Evolutionary conservation across 2,888 invertebrate genomes (phyloP), one percentile per base, ranked within the genome.

Genomic region (Drosophila parthenogenetica): DNA sequence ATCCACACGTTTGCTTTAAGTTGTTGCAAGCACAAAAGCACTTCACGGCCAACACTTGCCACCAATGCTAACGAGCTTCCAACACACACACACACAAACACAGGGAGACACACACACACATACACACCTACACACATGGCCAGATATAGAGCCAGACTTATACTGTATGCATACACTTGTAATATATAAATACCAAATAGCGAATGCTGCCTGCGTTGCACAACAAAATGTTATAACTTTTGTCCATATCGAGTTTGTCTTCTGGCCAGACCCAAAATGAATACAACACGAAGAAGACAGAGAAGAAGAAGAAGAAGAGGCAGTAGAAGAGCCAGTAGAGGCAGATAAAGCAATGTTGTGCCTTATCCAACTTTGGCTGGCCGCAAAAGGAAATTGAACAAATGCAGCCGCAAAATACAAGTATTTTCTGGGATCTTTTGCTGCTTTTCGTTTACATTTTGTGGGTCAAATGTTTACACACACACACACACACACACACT

Each of bases 61-160:
- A 67, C 73, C 85, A 80, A 69, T 74, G 81, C 84, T 83, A 82
- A 83, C 81, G 81, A 82, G 83, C 77, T 70, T 62, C 45, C 65
- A 46, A 43, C 43, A 62, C 29, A 48, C 53, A 53, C 17, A 64
- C 35, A 46, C 35, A 61, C 14, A 60, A 48, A 42, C 55, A 55
- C 14, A 40, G 14, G 14, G 10, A 46, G n/a, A 37, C 7, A 39
- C 22, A 49, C n/a, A 29, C 8, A 29, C 29, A 29, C 25, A 11
- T 3, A 35, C 35, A 35, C 8, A 4, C 32, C 10, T 32, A 11
- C 32, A 11, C 32, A 3, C 13, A 3, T 11, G 13, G 3, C 3
- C 5, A 35, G 35, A 11, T 13, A 13, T 13, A 35, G 35, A 13
- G 35, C 13, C 13, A 35, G 35, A 35, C 35, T 35, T 35, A 35